Conservation (phyloP, 2,113 vertebrate species). For the Micromys minutus region DNA sequence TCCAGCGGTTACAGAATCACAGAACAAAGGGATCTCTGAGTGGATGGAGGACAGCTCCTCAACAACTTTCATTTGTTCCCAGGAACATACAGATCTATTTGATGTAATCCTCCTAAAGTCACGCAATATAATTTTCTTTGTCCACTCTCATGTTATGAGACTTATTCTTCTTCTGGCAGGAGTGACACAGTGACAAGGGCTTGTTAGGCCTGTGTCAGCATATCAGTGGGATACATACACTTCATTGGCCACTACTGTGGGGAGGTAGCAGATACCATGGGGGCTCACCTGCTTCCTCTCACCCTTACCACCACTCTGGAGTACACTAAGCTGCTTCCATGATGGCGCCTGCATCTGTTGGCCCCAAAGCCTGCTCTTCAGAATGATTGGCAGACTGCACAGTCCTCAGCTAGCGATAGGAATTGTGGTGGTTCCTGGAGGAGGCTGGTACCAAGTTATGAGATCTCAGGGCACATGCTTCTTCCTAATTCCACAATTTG, state of each 20-base stretch:
- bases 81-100: background rate
- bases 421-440: background rate
- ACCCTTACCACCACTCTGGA: background rate
- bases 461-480: background rate
- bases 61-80: background rate
- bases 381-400: background rate
- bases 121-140: conserved; percentile 1
- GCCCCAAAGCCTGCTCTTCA: background rate
- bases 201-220: background rate
- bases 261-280: background rate
- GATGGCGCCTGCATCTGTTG: background rate
- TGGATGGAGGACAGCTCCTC: background rate
- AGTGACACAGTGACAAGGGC: background rate
- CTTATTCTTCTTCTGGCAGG: background rate
- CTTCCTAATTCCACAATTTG: background rate
- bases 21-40: background rate
- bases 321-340: background rate
- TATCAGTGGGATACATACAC: background rate
- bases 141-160: background rate
- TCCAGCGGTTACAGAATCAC: background rate
- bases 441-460: background rate
- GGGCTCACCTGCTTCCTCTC: background rate
- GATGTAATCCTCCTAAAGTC: background rate
- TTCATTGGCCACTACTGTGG: background rate
- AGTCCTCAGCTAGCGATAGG: background rate